phyloP scores from a whole-genome alignment of 2,113 vertebrate species.

The Cephalopterus ornatus region DNA sequence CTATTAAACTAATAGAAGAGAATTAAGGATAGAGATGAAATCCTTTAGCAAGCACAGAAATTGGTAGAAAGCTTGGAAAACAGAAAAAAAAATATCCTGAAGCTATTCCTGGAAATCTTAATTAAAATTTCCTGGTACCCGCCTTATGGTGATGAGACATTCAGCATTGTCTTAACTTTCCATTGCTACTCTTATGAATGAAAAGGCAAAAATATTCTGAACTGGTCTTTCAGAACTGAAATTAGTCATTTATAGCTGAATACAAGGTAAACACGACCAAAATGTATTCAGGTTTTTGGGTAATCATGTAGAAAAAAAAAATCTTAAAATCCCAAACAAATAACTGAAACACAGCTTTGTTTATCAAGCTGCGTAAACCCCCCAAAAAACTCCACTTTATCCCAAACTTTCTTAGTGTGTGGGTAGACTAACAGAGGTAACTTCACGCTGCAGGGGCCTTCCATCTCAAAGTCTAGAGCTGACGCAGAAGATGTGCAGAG shows the following conservation, averaged over 20 bases:
- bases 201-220: background rate
- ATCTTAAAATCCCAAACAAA: background rate
- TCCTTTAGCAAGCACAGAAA: background rate
- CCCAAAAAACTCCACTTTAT: background rate
- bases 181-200: background rate
- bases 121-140: background rate
- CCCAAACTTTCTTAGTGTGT: background rate
- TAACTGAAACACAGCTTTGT: background rate
- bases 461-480: background rate
- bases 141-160: background rate
- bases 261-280: background rate
- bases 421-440: background rate
- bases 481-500: background rate
- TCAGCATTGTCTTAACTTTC: background rate
- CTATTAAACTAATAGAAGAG: background rate
- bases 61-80: background rate
- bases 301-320: background rate
- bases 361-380: background rate
- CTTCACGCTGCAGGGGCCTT: background rate
- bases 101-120: background rate
- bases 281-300: background rate
- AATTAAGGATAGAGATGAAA: background rate
- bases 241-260: background rate
- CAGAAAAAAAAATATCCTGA: background rate
- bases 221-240: background rate